Percentiles rank a stretch among this genome's conserved stretches.
Conservation (phyloP, 1,140 invertebrate species). For the Caenorhabditis brenneri region DNA sequence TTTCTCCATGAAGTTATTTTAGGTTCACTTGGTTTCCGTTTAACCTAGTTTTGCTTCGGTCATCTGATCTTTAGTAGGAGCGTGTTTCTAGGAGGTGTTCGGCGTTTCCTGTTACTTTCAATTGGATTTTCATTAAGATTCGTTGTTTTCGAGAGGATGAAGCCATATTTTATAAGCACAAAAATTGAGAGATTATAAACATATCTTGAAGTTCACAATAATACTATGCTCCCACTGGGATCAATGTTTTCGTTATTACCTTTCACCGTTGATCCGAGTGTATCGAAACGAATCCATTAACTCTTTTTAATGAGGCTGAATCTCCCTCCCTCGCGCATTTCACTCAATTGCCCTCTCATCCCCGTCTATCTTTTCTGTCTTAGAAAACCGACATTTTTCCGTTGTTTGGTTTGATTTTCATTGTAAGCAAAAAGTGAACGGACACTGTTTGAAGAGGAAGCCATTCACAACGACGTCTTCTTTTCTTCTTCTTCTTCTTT, state of each 20-base stretch:
- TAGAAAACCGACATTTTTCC: background rate
- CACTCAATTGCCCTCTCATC: background rate
- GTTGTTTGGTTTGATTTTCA: background rate
- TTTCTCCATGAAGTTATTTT: background rate
- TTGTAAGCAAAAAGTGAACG: background rate
- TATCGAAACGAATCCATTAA: conserved; percentile 29
- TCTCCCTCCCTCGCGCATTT: background rate
- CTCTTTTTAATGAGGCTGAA: conserved; percentile 27
- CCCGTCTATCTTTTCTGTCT: background rate
- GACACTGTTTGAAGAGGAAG: background rate
- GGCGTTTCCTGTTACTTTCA: no score
- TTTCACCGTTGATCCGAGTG: conserved; percentile 1
- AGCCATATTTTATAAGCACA: no score
- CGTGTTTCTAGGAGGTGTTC: no score
- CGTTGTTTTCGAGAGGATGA: no score
- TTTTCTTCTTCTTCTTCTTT: background rate
- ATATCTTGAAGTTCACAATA: no score
- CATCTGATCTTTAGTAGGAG: no score
- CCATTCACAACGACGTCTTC: background rate
- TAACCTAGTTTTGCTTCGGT: no score
- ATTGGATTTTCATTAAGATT: no score
- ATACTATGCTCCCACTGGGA: background rate
- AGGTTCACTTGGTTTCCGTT: no score
- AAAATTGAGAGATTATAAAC: no score
- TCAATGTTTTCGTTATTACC: background rate